Conservation (phyloP, 2,888 invertebrate species). For the Acanthacorydalis orientalis region DNA sequence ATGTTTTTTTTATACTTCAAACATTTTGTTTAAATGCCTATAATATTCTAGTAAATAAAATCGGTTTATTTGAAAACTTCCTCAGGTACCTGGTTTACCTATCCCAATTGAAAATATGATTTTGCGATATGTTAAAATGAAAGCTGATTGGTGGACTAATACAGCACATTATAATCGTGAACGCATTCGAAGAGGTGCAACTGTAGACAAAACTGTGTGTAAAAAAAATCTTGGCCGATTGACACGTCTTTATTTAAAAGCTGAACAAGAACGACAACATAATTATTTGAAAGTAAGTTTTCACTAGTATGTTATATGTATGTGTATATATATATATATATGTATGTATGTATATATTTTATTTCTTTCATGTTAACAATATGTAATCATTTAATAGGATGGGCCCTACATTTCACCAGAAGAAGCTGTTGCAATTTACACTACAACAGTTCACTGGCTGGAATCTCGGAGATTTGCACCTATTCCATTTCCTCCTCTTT, state of each 20-base stretch:
- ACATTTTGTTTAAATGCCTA: not conserved
- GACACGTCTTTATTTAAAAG: slow-evolving; percentile 89
- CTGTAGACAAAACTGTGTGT: slow-evolving; percentile 99
- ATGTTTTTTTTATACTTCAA: slow-evolving; percentile 9
- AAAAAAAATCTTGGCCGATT: slow-evolving; percentile 99
- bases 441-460: slow-evolving; percentile 98
- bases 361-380: slow-evolving; percentile 5
- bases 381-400: slow-evolving; percentile 42
- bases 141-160: slow-evolving; percentile 99
- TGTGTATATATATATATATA: too few relatives aligned
- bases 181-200: slow-evolving; percentile 96
- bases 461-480: slow-evolving; percentile 97
- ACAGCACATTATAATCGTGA: slow-evolving; percentile 99
- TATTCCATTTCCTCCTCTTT: slow-evolving; percentile 97
- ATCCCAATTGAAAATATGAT: slow-evolving; percentile 99
- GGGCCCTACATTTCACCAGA: slow-evolving; percentile 99
- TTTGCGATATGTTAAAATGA: slow-evolving; percentile 97
- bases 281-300: slow-evolving; percentile 81
- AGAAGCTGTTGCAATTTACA: slow-evolving; percentile 99
- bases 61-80: slow-evolving; percentile 2
- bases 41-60: not conserved
- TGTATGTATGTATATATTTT: not conserved
- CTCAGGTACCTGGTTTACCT: slow-evolving; percentile 84
- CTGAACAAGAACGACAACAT: slow-evolving; percentile 97
- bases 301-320: not conserved